Conservation (phyloP, 2,113 vertebrate genomes). For the Salvelinus sp. region DNA sequence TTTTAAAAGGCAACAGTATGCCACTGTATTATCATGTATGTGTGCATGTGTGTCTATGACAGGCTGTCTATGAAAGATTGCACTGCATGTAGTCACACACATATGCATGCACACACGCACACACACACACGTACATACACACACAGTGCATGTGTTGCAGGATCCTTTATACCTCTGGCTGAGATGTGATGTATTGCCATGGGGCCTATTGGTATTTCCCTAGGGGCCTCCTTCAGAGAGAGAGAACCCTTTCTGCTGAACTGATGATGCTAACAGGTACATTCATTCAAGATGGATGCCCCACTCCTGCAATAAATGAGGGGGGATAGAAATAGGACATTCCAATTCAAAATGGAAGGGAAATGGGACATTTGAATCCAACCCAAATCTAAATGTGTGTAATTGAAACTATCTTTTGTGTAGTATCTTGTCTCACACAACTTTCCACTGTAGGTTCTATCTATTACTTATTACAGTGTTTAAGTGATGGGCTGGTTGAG, state of each 20-base stretch:
- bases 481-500: slow-evolving; percentile 34
- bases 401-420: too few relatives aligned
- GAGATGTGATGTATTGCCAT: too few relatives aligned
- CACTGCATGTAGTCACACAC: slow-evolving; percentile 67
- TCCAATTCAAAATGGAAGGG: too few relatives aligned
- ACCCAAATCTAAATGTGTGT: neutral
- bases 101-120: neutral
- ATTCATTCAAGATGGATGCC: slow-evolving; percentile 5
- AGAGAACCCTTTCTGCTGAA: neutral
- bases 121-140: slow-evolving; percentile 14
- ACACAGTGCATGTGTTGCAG: neutral
- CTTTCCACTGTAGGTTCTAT: slow-evolving; percentile 17
- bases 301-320: neutral
- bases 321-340: too few relatives aligned
- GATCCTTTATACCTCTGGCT: too few relatives aligned
- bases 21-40: neutral
- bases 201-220: slow-evolving; percentile 37
- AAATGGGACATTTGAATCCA: neutral
- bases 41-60: neutral
- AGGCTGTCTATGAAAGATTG: slow-evolving; percentile 46
- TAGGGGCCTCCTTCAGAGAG: slow-evolving; percentile 17
- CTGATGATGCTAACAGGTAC: slow-evolving; percentile 1
- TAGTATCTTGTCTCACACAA: neutral
- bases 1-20: too few relatives aligned
- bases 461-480: slow-evolving; percentile 52